Conservation (phyloP, 2,888 invertebrate genomes). For the Limnephilus marmoratus region DNA sequence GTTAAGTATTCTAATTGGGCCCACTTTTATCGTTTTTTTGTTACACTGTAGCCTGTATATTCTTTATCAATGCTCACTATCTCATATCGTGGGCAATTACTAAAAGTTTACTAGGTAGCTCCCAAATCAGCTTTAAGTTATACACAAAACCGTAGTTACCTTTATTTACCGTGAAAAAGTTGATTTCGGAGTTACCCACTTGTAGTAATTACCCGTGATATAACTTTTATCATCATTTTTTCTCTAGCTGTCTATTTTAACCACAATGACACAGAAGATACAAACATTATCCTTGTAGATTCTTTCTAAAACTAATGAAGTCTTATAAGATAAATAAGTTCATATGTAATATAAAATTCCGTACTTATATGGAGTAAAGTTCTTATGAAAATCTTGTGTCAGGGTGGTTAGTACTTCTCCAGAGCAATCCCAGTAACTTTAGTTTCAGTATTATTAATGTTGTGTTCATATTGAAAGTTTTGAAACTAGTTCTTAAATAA, state of each 20-base stretch:
- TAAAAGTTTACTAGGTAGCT: no score
- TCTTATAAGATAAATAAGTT: neutral
- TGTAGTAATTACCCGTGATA: no score
- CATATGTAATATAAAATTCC: neutral
- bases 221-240: neutral
- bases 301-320: neutral
- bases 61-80: neutral
- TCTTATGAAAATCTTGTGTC: constrained; percentile 15
- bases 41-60: neutral
- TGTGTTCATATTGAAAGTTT: constrained; percentile 15
- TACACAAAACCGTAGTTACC: no score
- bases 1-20: no score
- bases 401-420: constrained; percentile 15
- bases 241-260: neutral
- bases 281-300: neutral
- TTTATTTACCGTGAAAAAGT: no score
- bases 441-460: constrained; percentile 26
- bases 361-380: neutral
- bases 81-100: neutral
- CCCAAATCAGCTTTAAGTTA: no score
- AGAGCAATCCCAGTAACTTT: neutral
- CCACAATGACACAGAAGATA: neutral
- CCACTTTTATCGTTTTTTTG: neutral
- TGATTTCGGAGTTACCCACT: no score
- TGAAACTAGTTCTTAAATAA: neutral